Base-by-base conservation (phyloP, 2,888 invertebrate genomes). In the Mythimna lalbum region DNA sequence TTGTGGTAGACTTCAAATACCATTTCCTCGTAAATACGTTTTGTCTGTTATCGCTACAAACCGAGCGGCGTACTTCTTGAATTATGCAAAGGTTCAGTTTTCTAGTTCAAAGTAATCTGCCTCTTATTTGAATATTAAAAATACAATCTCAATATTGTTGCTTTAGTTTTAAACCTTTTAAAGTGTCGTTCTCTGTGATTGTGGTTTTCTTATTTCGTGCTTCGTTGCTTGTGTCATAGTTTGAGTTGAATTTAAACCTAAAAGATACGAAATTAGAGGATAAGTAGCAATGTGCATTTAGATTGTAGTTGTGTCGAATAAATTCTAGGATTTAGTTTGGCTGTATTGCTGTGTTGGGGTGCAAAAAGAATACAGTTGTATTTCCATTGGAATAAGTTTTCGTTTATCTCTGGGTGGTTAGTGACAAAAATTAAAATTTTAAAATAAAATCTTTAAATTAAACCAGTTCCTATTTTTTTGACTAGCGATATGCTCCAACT, bases 51-150 rank as follows among this genome's bases (percentile, higher is more conserved):
- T 84, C 84, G 74, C 82, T 70, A 79, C 73, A 81, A 81, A 67
- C 73, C 70, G 56, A 66, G 77, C 60, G 66, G 60, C 67, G 68
- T 36, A 76, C 77, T 74, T 82, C 75, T 73, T 86, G 84, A 86
- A 85, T 85, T 80, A 86, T 85, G 81, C 83, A 85, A 86, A 76
- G 80, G 82, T 81, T 76, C 77, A 78, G 61, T 69, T 72, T 76
- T 77, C 71, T 67, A 83, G 70, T 73, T 78, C 72, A 63, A 84
- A 80, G 76, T 76, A 81, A 80, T 82, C 77, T 72, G 77, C 80
- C 75, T 81, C 76, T 82, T 80, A 81, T 85, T 84, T 80, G 77
- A 83, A 86, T 87, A 83, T 82, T 85, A 83, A 85, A 84, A 83
- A 86, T 76, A 83, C 80, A 83, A 86, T 81, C 78, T 56, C 66